These are phyloP conservation scores for Sarcophaga carnaria DNA, from an alignment of 2,888 invertebrate species.

Conservation along the genomic window DNA sequence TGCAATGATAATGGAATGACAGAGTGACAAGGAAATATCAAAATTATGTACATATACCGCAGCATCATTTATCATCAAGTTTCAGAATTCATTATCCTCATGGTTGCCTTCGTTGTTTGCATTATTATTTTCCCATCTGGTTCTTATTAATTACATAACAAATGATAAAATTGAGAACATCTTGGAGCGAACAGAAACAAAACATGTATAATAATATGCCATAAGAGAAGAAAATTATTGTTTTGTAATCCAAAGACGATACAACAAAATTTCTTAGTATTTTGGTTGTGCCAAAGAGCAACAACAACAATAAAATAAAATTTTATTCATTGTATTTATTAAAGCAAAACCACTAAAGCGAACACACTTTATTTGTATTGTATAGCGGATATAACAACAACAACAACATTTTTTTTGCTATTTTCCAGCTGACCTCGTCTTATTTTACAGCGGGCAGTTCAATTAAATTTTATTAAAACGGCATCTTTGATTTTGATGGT, in stretches of 20 bases:
- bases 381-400: too few species aligned
- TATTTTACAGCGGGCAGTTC: too few species aligned
- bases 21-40: neutral
- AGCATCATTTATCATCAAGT: constrained; percentile 3
- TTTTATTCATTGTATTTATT: constrained; percentile 25
- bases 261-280: neutral
- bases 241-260: neutral
- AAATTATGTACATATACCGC: neutral
- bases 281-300: constrained; percentile 22
- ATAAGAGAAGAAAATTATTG: neutral
- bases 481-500: constrained; percentile 10
- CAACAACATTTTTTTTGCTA: too few species aligned
- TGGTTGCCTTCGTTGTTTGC: neutral
- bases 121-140: constrained; percentile 23
- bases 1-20: neutral
- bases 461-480: neutral
- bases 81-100: constrained; percentile 12
- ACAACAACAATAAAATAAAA: constrained; percentile 29
- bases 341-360: constrained; percentile 21
- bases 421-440: too few species aligned
- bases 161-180: constrained; percentile 11
- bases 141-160: constrained; percentile 22
- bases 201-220: neutral
- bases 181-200: neutral
- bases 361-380: too few species aligned